Evolutionary conservation across 1,140 invertebrate species (phyloP), one percentile per base, ranked within the genome.

Genomic region (Batillaria attramentaria): DNA sequence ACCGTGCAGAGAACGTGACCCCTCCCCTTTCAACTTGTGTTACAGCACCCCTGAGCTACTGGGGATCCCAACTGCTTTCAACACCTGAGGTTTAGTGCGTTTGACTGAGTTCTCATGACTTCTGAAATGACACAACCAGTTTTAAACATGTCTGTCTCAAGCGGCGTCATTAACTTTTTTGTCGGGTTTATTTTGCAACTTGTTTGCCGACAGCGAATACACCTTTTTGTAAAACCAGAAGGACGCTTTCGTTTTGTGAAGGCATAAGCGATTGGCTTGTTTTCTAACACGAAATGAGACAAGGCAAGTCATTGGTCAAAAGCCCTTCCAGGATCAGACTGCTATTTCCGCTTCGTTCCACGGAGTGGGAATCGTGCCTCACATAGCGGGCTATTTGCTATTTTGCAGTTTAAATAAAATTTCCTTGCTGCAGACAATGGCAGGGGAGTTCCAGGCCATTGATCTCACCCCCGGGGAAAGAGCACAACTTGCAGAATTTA

Each of bases 331-430:
- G 24, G n/a, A 62, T 62, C 57, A 62, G 57, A 62, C 57, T 62
- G 10, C 57, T 62, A 62, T 62, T 62, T 62, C 57, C 57, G 57
- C n/a, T 62, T 28, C n/a, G 57, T 24, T 31, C n/a, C n/a, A 28
- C 57, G 33, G 57, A 24, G 57, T 6, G 57, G 33, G 57, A 28
- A 28, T 8, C 33, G n/a, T 24, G 33, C 33, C 24, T 24, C n/a
- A 62, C 33, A n/a, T n/a, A 62, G n/a, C n/a, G 57, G 24, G 3
- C n/a, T 18, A 62, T 62, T 62, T 62, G 33, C n/a, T 62, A 50
- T 62, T 62, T 28, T 62, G 1, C 33, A n/a, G n/a, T n/a, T 1
- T 10, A 31, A 24, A 62, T 2, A 6, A 24, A 3, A 28, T 31
- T 62, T 10, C n/a, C 10, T 24, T n/a, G 13, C 57, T 28, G 33